Conservation (phyloP, 2,797 vertebrate genomes). For the Parambassis ranga region DNA sequence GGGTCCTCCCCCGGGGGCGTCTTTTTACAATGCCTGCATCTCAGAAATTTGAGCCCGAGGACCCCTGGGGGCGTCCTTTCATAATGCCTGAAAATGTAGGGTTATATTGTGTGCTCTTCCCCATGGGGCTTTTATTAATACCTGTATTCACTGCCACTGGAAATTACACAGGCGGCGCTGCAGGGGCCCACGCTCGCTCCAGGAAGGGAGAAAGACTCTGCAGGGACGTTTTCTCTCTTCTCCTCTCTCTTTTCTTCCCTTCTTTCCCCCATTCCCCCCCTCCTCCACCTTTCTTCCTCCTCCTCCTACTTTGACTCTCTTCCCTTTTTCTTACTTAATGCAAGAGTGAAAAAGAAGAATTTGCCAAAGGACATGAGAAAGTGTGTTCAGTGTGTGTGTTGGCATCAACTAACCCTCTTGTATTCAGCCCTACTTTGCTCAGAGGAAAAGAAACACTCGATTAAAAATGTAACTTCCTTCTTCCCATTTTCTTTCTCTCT, state of each 20-base stretch:
- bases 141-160: slow-evolving; percentile 91
- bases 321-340: slow-evolving; percentile 86
- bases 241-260: slow-evolving; percentile 63
- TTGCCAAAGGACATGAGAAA: slow-evolving; percentile 97
- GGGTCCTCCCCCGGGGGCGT: slow-evolving; percentile 84
- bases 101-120: slow-evolving; percentile 91
- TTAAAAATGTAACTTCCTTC: slow-evolving; percentile 87
- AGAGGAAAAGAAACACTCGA: slow-evolving; percentile 86
- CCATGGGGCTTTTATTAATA: slow-evolving; percentile 93
- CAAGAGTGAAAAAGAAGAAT: slow-evolving; percentile 99
- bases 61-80: slow-evolving; percentile 90
- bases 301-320: slow-evolving; percentile 65
- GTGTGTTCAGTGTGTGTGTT: slow-evolving; percentile 85
- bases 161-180: slow-evolving; percentile 89
- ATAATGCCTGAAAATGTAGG: slow-evolving; percentile 94
- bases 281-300: slow-evolving; percentile 41
- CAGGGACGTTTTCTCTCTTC: slow-evolving; percentile 92
- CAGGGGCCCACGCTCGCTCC: slow-evolving; percentile 83
- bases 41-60: slow-evolving; percentile 89
- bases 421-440: slow-evolving; percentile 93
- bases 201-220: slow-evolving; percentile 89
- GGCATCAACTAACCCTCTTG: slow-evolving; percentile 86
- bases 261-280: slow-evolving; percentile 5
- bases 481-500: slow-evolving; percentile 53
- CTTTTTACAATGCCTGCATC: slow-evolving; percentile 89